Evolutionary conservation across 2,888 invertebrate species (phyloP), one percentile per base, ranked within the genome.

Genomic region (Ditula angustiorana): DNA sequence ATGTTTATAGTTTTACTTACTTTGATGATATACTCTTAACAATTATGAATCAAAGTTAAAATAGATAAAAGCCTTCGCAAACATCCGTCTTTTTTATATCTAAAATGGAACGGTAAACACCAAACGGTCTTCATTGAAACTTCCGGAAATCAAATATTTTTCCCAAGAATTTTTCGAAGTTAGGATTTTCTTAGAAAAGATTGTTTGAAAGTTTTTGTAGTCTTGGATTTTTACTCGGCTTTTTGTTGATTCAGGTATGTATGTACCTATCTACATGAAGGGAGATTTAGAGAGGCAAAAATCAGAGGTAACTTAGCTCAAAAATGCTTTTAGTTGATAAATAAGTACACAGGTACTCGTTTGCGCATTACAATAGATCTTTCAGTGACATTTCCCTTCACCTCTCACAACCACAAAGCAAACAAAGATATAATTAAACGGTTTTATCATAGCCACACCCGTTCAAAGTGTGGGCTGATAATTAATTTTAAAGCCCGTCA

Each of bases 401-500:
- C 19, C 19, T 2, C 3, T 7, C 41, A 8, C 41, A 16, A 19
- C 19, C 10, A 8, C 7, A 19, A 41, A 41, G 10, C 19, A 19
- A 41, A 41, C 37, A 37, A 37, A 2, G 41, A 19, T 8, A 10
- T 10, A 19, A 19, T 19, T 19, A 19, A 41, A 41, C 19, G 8
- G 19, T 41, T 16, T 41, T 41, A 41, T 41, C 19, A 19, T 19
- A 19, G 41, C 41, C 19, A 16, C 13, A 13, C 37, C 16, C 16
- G 16, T n/a, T n/a, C n/a, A n/a, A 37, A 13, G 19, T 41, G 41
- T 41, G 41, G 19, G 3, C 19, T 8, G 41, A 16, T 41, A 19
- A 41, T 41, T 16, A 37, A 35, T 53, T 53, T 53, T n/a, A 21
- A 52, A 24, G 7, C 26, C 41, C 26, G 16, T 26, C 23, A n/a